Evolutionary conservation across 2,113 vertebrate genomes (phyloP), one percentile per base, ranked within the genome.

Genomic region (Malurus alboscapulatus): DNA sequence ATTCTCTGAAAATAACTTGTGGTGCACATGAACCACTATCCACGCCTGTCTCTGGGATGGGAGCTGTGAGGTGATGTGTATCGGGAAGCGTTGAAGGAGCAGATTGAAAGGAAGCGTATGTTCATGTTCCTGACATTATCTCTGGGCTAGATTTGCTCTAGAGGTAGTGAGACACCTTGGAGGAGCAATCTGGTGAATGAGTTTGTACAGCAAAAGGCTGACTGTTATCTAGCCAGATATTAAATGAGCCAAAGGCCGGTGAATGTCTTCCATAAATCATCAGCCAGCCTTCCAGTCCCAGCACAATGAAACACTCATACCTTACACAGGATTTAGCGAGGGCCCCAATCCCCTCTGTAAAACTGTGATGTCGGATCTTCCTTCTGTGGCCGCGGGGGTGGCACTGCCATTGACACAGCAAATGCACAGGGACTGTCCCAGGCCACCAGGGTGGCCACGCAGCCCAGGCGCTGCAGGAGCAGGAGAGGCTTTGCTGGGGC

Each of bases 321-420:
- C 10, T 2, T 16, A 34, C 19, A 3, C 38, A 75, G 54, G 53
- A 18, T 7, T 26, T 51, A 51, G 50, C 0, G 0, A 63, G n/a
- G 34, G 24, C 34, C 76, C 25, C 42, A 24, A 0, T 67, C 5
- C 14, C 22, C 12, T 4, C n/a, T 45, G n/a, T 53, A 40, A 71
- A 84, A 38, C 48, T 27, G 9, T 21, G 14, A 22, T 73, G 25
- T 42, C 17, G 73, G 24, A 57, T 9, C 32, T 67, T 7, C 17
- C 10, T 51, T n/a, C 13, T 21, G 22, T 48, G 53, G 22, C 67
- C 67, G 27, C 1, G 1, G 72, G 62, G 42, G 24, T 86, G 62
- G 34, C 32, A 12, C 24, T 72, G 58, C 40, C 14, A 2, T 45
- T 47, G 21, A 3, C 0, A 1, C 38, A 83, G 53, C 24, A 53